Evolutionary conservation across 2,113 vertebrate species (phyloP).

Genomic region (Osmerus eperlanus): DNA sequence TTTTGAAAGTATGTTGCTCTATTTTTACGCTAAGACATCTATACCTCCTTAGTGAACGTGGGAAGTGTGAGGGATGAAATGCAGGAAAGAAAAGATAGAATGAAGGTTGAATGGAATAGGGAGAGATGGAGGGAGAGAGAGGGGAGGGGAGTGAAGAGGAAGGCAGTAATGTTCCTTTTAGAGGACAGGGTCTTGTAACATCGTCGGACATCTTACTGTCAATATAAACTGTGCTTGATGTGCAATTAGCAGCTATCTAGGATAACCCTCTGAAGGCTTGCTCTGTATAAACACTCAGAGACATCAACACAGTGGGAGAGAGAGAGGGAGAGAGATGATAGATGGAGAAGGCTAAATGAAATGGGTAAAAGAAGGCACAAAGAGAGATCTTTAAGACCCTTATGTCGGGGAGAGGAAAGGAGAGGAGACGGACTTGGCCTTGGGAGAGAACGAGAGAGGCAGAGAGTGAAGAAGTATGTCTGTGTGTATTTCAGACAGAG

Average conservation of each 20-base stretch:
- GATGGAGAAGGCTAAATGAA: too few relatives aligned
- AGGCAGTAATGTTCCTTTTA: too few relatives aligned
- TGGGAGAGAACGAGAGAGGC: slow-evolving; percentile 12
- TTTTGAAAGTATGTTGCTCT: too few relatives aligned
- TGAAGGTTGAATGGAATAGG: not conserved
- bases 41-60: not conserved
- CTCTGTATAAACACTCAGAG: too few relatives aligned
- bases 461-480: not conserved
- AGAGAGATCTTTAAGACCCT: not conserved
- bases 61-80: not conserved
- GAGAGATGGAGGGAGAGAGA: not conserved
- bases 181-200: too few relatives aligned
- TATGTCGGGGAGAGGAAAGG: slow-evolving; percentile 15
- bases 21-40: too few relatives aligned
- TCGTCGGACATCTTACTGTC: too few relatives aligned
- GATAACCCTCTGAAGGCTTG: too few relatives aligned
- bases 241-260: too few relatives aligned
- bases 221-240: too few relatives aligned
- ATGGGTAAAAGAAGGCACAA: not conserved
- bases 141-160: not conserved
- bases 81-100: not conserved
- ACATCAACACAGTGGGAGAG: not conserved
- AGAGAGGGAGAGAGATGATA: not conserved
- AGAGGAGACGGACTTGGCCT: slow-evolving; percentile 23
- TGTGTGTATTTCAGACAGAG: too few relatives aligned